A percentile compares a stretch with the other conserved stretches of the same genome.
Evolutionary conservation across 64 coral and sea anemone genomes (phyloP).

Genomic region (Porites australiensis): DNA sequence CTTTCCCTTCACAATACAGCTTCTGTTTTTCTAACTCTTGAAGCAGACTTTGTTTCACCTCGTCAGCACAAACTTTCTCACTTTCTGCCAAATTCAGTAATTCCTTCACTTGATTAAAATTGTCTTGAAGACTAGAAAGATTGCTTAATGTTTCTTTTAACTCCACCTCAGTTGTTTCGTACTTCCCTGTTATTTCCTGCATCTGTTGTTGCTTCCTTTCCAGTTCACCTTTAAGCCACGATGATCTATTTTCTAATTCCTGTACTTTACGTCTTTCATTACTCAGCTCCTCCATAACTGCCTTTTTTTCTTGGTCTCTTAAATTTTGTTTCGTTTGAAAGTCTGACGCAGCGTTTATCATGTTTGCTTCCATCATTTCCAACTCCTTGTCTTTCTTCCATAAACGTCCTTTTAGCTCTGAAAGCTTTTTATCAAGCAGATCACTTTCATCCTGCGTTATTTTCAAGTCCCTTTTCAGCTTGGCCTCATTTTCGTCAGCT

Average conservation of each 20-base stretch:
- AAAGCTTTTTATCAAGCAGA: not conserved
- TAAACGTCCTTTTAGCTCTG: constrained; percentile 1
- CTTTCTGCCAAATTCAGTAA: not conserved
- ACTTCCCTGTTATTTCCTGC: not conserved
- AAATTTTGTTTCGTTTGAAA: not conserved
- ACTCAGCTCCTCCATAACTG: not conserved
- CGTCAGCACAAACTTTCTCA: not conserved
- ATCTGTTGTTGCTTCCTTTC: not conserved
- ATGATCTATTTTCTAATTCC: not conserved
- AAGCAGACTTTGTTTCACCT: constrained; percentile 7
- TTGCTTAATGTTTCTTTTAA: not conserved
- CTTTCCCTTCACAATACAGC: not conserved
- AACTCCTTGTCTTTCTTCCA: not conserved
- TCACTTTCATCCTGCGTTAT: not conserved
- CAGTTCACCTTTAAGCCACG: not conserved
- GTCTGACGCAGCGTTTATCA: not conserved
- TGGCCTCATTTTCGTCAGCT: constrained; percentile 9
- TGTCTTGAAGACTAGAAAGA: not conserved
- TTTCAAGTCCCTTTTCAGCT: constrained; percentile 3
- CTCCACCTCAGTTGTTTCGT: not conserved
- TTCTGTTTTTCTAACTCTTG: constrained; percentile 26
- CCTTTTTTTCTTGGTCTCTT: not conserved
- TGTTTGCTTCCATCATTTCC: not conserved
- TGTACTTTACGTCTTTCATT: not conserved
- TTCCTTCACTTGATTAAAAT: not conserved